phyloP scores from a whole-genome alignment of 1,140 invertebrate species.

The Drosophila mojavensis region DNA sequence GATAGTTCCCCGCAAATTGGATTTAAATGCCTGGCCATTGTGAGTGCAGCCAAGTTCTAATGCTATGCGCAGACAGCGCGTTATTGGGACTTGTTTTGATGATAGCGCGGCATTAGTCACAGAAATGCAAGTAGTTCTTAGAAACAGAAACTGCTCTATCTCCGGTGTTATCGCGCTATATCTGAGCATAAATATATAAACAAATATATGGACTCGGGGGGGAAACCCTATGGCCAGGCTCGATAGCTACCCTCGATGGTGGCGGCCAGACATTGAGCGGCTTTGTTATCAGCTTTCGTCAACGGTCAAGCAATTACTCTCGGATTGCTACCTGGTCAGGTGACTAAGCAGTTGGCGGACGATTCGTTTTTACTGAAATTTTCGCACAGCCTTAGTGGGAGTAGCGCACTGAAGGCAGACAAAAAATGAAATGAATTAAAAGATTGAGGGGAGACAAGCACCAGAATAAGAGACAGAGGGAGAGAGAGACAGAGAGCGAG shows the following conservation, averaged over 20 bases:
- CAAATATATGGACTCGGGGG: too few species aligned
- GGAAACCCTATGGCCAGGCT: conserved; percentile 1
- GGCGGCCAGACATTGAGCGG: conserved; percentile 6
- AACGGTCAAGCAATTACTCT: conserved; percentile 25
- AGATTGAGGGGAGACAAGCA: neutral
- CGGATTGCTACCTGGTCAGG: conserved; percentile 41
- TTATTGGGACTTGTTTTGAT: conserved; percentile 34
- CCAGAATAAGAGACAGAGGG: neutral
- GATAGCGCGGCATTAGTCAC: conserved; percentile 29
- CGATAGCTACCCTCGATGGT: neutral
- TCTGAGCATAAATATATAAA: neutral
- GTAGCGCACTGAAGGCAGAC: conserved; percentile 20
- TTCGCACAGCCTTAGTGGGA: conserved; percentile 44
- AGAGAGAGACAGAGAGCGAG: neutral
- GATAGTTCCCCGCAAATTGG: conserved; percentile 20
- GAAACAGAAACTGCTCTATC: conserved; percentile 14
- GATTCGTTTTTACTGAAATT: conserved; percentile 14
- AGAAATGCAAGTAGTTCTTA: conserved; percentile 19
- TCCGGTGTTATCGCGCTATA: conserved; percentile 31
- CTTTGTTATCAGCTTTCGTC: conserved; percentile 33
- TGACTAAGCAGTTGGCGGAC: conserved; percentile 35
- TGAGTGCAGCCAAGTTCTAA: conserved; percentile 14
- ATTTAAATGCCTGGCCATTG: conserved; percentile 36
- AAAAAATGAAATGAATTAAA: conserved; percentile 40
- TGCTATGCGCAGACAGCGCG: conserved; percentile 26